Base-by-base conservation (phyloP, 2,888 invertebrate species). In the Drosophila percnosoma region DNA sequence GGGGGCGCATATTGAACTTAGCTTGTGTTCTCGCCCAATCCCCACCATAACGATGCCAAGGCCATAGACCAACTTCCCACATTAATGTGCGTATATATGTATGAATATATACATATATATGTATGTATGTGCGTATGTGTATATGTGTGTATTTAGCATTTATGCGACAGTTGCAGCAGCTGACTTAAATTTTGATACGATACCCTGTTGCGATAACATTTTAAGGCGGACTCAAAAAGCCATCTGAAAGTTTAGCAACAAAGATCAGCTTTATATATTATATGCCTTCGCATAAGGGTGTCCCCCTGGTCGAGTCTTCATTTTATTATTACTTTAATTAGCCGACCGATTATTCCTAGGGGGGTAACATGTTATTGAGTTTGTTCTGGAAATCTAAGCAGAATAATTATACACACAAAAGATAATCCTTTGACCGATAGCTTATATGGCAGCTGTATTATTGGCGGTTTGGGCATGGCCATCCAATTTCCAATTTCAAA, bases 1-100 rank as follows among this genome's bases (percentile, higher is more conserved):
- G 69, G 71, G 66, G 54, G 64, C 53, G 36, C 73, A 73, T 78
- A 73, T 81, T 78, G 71, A 81, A 73, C 70, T 70, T 65, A 81
- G 72, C 67, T 70, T 65, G 59, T 72, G 49, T 54, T 54, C 45
- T 58, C 21, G 51, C 38, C 13, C 31, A 42, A 38, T 33, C 11
- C 38, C 15, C 7, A 24, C 36, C 34, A 33, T 36, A 34, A 24
- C 21, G 27, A 54, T 36, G 36, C 21, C 49, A 59, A 24, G 15
- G 33, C 40, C 40, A 64, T 34, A 36, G 45, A 40, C 52, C 24
- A 58, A 33, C 27, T 4, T 33, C 15, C 29, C 52, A 55, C 52
- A 61, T 61, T 68, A 62, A 69, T 76, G 67, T 64, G 54, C 40
- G 57, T 38, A 33, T 54, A 40, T 57, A 49, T 29, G 7, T 29